Percentiles rank a stretch among this genome's conserved stretches.
Conservation (phyloP, 1,140 invertebrate species). For the Aphaenogaster ashmeadi region DNA sequence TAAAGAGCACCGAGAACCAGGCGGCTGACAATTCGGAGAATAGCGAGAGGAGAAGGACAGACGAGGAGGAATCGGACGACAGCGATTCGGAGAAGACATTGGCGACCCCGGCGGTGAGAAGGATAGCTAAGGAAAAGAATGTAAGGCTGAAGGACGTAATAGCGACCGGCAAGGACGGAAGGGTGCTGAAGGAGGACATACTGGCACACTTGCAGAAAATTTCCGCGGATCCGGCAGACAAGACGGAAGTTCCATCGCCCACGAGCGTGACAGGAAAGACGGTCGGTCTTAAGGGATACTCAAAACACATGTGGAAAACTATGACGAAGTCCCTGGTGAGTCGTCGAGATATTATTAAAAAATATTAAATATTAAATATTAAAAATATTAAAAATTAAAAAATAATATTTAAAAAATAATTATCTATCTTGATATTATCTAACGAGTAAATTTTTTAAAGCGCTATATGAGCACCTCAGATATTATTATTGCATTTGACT, state of each 20-base stretch:
- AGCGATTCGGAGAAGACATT: slow-evolving; percentile 89
- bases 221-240: slow-evolving; percentile 77
- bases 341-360: slow-evolving; percentile 43
- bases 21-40: not conserved
- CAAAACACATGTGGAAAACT: slow-evolving; percentile 97
- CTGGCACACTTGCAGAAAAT: slow-evolving; percentile 91
- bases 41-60: not conserved
- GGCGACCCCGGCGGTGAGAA: slow-evolving; percentile 97
- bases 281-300: slow-evolving; percentile 92
- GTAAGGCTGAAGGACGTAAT: slow-evolving; percentile 92
- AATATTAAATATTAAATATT: too few species aligned
- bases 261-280: slow-evolving; percentile 73
- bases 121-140: slow-evolving; percentile 96
- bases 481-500: not conserved
- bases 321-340: slow-evolving; percentile 96
- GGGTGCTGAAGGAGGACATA: slow-evolving; percentile 98
- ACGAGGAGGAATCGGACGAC: not conserved
- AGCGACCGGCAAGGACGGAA: slow-evolving; percentile 95
- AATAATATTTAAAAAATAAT: not conserved
- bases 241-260: slow-evolving; percentile 71
- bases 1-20: not conserved
- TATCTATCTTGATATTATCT: not conserved
- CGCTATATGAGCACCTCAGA: not conserved
- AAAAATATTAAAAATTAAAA: too few species aligned
- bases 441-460: not conserved